Conservation (phyloP, 2,797 vertebrate species). For the Apogon hyalosoma region DNA sequence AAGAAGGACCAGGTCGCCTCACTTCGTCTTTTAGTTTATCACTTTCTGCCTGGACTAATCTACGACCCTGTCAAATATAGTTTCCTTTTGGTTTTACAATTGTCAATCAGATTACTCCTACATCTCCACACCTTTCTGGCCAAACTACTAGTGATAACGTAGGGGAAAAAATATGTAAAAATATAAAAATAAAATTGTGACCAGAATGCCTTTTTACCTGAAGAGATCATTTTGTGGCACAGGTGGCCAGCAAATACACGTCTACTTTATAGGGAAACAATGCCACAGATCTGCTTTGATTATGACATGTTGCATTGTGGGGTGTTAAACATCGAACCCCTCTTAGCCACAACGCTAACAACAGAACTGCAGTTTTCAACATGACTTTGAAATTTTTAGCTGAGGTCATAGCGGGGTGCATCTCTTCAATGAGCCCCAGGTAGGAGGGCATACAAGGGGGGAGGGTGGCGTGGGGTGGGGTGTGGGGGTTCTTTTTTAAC, state of each 20-base stretch:
- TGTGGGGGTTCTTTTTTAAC: conserved; percentile 57
- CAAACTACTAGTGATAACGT: conserved; percentile 18
- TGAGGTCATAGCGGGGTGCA: conserved; percentile 60
- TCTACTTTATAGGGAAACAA: conserved; percentile 29
- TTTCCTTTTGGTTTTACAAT: conserved; percentile 36
- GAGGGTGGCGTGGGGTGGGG: conserved; percentile 14
- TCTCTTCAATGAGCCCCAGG: conserved; percentile 57
- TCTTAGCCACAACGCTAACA: conserved; percentile 53
- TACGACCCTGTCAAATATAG: conserved; percentile 51
- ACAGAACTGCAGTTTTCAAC: conserved; percentile 27
- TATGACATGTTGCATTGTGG: conserved; percentile 43
- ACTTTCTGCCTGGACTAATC: conserved; percentile 58
- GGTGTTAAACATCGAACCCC: conserved; percentile 47
- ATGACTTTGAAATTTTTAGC: conserved; percentile 58
- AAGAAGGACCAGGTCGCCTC: conserved; percentile 66
- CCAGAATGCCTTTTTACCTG: conserved; percentile 11
- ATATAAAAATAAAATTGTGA: conserved; percentile 27
- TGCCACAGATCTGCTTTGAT: conserved; percentile 46
- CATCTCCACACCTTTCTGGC: conserved; percentile 4
- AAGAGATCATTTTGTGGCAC: conserved; percentile 16
- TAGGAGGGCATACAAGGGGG: conserved; percentile 44
- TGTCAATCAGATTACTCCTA: conserved; percentile 32
- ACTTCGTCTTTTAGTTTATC: conserved; percentile 71
- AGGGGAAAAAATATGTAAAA: conserved; percentile 28
- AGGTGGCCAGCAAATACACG: conserved; percentile 29